Evolutionary conservation across 2,797 vertebrate genomes (phyloP).

Genomic region (Rhabdomys pumilio): DNA sequence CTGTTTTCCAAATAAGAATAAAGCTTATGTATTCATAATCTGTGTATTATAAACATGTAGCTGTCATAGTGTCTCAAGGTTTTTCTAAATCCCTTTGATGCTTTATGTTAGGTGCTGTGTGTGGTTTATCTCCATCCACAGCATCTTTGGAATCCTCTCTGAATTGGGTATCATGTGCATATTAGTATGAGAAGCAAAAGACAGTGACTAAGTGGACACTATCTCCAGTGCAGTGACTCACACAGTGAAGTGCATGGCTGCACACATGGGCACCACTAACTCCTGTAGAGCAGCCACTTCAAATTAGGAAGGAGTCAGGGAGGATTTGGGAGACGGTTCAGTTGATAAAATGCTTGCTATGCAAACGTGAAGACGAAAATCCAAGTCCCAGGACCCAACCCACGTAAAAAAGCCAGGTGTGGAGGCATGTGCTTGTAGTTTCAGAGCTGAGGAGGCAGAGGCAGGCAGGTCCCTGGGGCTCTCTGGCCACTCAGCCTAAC

Average conservation of each 20-base stretch:
- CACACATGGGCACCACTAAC: background rate
- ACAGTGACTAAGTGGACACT: background rate
- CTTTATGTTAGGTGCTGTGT: background rate
- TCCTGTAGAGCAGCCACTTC: background rate
- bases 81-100: background rate
- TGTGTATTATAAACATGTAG: background rate
- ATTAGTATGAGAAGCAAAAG: background rate
- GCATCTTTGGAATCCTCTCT: background rate
- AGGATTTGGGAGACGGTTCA: background rate
- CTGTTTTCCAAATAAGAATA: background rate
- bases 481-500: background rate
- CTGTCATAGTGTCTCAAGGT: background rate
- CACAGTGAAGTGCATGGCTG: fast-evolving
- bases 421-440: background rate
- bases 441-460: background rate
- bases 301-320: background rate
- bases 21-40: background rate
- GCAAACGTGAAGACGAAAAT: background rate
- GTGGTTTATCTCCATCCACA: background rate
- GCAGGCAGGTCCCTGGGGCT: background rate
- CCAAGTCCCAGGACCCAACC: background rate
- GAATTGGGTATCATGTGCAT: background rate
- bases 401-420: background rate
- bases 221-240: background rate
- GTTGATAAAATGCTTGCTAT: background rate